Conservation (phyloP, 2,888 invertebrate genomes). For the Gisinianus flammeolus region DNA sequence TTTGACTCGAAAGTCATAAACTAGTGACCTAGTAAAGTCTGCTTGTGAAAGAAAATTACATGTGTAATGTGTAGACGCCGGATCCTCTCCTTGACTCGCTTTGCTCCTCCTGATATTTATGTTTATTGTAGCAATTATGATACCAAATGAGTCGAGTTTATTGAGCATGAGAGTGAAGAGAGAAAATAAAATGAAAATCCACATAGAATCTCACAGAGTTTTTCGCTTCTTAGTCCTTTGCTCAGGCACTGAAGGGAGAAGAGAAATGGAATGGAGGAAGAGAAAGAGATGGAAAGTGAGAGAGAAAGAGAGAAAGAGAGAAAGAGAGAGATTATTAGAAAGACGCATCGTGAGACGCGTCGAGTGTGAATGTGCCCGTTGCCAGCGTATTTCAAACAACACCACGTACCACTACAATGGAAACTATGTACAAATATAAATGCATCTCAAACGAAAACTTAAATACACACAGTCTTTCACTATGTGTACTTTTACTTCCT, state of each 20-base stretch:
- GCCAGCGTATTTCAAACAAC: background rate
- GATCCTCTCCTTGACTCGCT: constrained; percentile 11
- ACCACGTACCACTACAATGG: background rate
- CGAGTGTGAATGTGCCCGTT: constrained; percentile 1
- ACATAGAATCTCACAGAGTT: background rate
- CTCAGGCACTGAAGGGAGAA: background rate
- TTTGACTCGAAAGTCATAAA: constrained; percentile 39
- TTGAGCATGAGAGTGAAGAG: constrained; percentile 41
- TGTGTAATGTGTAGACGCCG: constrained; percentile 41
- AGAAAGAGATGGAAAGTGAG: background rate
- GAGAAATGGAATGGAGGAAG: background rate
- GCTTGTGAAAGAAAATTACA: constrained; percentile 39
- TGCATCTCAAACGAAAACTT: too few species aligned
- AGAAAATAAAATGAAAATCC: constrained; percentile 37
- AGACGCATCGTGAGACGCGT: background rate
- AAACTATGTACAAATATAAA: background rate
- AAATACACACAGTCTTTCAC: background rate
- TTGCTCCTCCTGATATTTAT: constrained; percentile 37
- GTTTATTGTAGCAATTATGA: constrained; percentile 49
- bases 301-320: too few species aligned
- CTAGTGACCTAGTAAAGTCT: constrained; percentile 43
- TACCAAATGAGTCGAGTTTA: constrained; percentile 42
- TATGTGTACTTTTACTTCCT: too few species aligned
- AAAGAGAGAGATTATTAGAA: background rate
- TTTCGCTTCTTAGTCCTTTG: too few species aligned